Base-by-base conservation (phyloP, 2,888 invertebrate species). In the Nebria salina region DNA sequence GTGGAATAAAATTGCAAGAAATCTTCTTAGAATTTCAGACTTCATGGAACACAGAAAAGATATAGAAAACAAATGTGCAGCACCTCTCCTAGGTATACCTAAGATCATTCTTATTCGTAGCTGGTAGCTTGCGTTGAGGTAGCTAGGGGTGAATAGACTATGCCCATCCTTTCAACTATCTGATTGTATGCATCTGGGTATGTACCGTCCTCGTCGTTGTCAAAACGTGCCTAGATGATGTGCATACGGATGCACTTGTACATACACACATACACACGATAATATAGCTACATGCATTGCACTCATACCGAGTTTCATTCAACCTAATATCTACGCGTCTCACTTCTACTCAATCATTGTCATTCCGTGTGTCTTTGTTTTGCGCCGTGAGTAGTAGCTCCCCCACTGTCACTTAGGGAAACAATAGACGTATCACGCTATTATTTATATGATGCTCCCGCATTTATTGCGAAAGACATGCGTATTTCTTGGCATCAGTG, bases 171-270 rank as follows among this genome's bases (percentile, higher is more conserved):
- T 54, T 42, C 26, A 54, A 54, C 77, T 77, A 77, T 70, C 77
- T 54, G 77, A 77, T 77, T 77, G 77, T 77, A 72, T 77, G 77
- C 77, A 64, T 75, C 75, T 75, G 64, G 75, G 75, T 75, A 43
- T 76, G 66, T 66, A 42, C 72, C 77, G 77, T 54, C 54, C 54
- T 54, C 54, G 54, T 54, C 54, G 54, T 54, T 54, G 54, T 54
- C 54, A 13, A 54, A 72, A 77, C 77, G 77, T 77, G 75, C 75
- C 73, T 43, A 41, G 73, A 4, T 68, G 68, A 41, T 43, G 73
- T 15, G 43, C 41, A 42, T 73, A 20, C 73, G 54, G 54, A 54
- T 54, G 54, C 54, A 54, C 54, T 54, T 54, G 54, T 13, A 54
- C 54, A 54, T 13, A 54, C 54, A 54, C 8, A 54, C 54, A 25